Evolutionary conservation across 2,113 vertebrate genomes (phyloP).

Genomic region (Tragelaphus imberbis): DNA sequence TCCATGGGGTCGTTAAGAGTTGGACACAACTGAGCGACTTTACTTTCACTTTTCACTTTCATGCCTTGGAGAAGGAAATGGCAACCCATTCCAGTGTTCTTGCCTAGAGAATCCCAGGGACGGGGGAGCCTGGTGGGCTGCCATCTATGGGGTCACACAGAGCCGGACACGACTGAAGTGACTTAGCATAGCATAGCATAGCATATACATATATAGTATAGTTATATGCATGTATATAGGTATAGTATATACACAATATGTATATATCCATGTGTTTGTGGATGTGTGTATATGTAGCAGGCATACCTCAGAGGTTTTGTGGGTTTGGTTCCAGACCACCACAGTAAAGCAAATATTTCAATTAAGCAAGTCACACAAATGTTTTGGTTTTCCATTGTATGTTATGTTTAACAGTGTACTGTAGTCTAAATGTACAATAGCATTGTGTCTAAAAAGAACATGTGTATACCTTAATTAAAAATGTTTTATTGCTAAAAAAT

Average conservation of each 20-base stretch:
- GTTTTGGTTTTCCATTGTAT: neutral
- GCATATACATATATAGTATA: neutral
- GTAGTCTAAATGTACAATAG: neutral
- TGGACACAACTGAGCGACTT: no score
- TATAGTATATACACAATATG: neutral
- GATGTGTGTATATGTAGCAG: neutral
- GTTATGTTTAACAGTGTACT: neutral
- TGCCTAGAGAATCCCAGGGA: no score
- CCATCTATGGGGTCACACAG: no score
- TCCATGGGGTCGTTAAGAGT: no score
- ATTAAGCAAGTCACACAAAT: neutral
- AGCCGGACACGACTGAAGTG: no score
- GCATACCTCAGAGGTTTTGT: neutral
- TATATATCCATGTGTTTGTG: neutral
- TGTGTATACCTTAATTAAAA: neutral
- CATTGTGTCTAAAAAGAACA: neutral
- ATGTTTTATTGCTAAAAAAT: neutral
- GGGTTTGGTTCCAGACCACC: neutral
- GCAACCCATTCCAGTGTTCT: no score
- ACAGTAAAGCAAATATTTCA: neutral
- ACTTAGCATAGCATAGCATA: no score
- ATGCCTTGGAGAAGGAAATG: no score
- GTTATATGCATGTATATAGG: neutral
- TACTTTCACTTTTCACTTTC: no score
- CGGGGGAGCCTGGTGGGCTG: no score